Percentiles rank a stretch among this genome's conserved stretches.
phyloP scores from a whole-genome alignment of 1,140 invertebrate genomes.

The Scaptomyza graminum region DNA sequence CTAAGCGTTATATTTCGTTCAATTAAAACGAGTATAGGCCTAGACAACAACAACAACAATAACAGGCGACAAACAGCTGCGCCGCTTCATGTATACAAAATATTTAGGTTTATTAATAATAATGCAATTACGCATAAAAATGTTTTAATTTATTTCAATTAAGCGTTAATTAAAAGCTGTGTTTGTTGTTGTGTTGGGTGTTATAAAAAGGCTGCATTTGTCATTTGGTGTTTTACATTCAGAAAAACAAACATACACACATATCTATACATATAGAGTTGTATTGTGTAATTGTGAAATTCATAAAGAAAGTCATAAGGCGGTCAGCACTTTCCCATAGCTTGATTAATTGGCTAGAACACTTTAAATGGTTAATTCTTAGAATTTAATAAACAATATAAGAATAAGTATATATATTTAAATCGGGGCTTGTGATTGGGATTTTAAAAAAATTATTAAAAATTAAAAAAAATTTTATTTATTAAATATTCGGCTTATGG shows the following conservation, averaged over 20 bases:
- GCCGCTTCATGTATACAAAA: slow-evolving; percentile 52
- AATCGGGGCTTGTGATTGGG: too few species aligned
- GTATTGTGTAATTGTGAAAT: slow-evolving; percentile 4
- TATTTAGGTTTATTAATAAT: slow-evolving; percentile 83
- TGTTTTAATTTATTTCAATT: slow-evolving; percentile 83
- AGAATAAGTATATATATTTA: too few species aligned
- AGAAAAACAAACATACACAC: not conserved
- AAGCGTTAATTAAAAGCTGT: slow-evolving; percentile 75
- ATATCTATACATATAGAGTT: not conserved
- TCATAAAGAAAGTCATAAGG: slow-evolving; percentile 9
- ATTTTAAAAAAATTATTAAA: too few species aligned
- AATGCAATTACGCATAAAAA: slow-evolving; percentile 83
- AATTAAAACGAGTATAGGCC: slow-evolving; percentile 60
- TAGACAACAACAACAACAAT: slow-evolving; percentile 49
- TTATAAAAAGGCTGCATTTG: slow-evolving; percentile 15
- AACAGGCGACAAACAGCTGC: slow-evolving; percentile 34
- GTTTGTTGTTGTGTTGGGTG: slow-evolving; percentile 26
- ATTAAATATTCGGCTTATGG: too few species aligned
- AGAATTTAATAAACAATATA: too few species aligned
- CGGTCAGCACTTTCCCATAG: slow-evolving; percentile 38
- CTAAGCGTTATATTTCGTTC: slow-evolving; percentile 79
- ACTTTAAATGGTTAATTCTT: too few species aligned
- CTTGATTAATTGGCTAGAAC: not conserved
- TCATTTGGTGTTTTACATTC: slow-evolving; percentile 2
- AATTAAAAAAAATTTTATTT: too few species aligned